Evolutionary conservation across 1,140 invertebrate genomes (phyloP).

Genomic region (Octopus bimaculoides): DNA sequence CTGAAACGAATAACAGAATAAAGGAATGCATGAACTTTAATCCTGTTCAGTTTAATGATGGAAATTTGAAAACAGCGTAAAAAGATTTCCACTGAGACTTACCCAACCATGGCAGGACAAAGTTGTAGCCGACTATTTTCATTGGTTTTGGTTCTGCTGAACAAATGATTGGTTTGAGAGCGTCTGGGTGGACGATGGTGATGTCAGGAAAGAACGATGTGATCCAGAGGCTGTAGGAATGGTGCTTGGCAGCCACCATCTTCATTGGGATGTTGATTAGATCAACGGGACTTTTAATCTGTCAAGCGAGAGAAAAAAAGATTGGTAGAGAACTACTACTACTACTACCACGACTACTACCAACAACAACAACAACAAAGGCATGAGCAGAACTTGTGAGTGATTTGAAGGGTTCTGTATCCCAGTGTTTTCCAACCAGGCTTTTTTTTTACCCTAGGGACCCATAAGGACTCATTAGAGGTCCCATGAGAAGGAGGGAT

Average conservation of each 20-base stretch:
- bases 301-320: neutral
- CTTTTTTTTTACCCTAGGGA: no score
- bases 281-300: neutral
- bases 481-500: no score
- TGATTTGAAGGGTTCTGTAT: neutral
- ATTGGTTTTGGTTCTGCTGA: constrained; percentile 5
- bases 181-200: neutral
- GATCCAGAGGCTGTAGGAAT: neutral
- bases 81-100: neutral
- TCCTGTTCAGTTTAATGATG: neutral
- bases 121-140: neutral
- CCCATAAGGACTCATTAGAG: no score
- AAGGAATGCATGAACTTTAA: neutral
- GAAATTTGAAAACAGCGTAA: neutral
- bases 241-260: neutral
- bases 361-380: neutral
- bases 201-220: neutral
- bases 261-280: neutral
- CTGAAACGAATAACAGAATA: neutral
- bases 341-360: neutral
- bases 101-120: neutral
- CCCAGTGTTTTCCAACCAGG: no score
- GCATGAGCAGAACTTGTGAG: neutral
- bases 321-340: neutral
- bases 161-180: neutral